Percentiles rank a stretch among this genome's conserved stretches.
These are phyloP conservation scores for Paramisgurnus dabryanus DNA, from an alignment of 2,113 vertebrate genomes.

Conservation along the genomic window DNA sequence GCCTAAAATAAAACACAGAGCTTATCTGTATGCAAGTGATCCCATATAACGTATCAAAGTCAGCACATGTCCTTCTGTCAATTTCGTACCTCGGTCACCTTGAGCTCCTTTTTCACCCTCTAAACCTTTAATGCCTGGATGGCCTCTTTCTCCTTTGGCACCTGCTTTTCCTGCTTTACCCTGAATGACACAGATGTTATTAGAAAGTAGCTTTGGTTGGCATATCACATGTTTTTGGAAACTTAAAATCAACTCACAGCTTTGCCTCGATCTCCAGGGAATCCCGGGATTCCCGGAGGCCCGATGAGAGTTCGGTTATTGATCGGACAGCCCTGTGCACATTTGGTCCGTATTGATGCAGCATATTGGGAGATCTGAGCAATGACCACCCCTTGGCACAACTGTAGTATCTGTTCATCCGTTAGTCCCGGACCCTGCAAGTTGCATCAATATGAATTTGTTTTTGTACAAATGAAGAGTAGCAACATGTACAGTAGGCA, in stretches of 20 bases:
- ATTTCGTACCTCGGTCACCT: conserved; percentile 63
- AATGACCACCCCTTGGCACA: conserved; percentile 72
- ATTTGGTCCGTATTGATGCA: conserved; percentile 70
- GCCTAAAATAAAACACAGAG: conserved; percentile 59
- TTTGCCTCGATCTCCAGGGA: conserved; percentile 64
- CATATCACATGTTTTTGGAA: not conserved
- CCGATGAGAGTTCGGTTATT: conserved; percentile 74
- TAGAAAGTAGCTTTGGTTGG: not conserved
- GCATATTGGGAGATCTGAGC: conserved; percentile 75
- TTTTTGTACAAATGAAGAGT: not conserved
- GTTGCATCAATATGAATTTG: not conserved
- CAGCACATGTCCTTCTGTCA: not conserved
- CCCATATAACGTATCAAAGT: not conserved
- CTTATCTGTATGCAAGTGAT: not conserved
- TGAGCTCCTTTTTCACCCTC: conserved; percentile 69
- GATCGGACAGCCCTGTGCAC: conserved; percentile 74
- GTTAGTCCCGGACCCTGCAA: conserved; percentile 75
- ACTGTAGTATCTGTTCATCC: conserved; percentile 76
- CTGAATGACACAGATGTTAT: conserved; percentile 44
- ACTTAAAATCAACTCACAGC: conserved; percentile 55
- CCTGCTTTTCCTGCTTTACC: conserved; percentile 72
- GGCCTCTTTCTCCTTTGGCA: conserved; percentile 64
- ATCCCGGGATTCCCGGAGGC: conserved; percentile 68
- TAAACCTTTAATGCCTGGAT: conserved; percentile 65
- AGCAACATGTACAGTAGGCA: no score